Base-by-base conservation (phyloP, 2,797 vertebrate species). In the Paratrypauchen microcephalus region DNA sequence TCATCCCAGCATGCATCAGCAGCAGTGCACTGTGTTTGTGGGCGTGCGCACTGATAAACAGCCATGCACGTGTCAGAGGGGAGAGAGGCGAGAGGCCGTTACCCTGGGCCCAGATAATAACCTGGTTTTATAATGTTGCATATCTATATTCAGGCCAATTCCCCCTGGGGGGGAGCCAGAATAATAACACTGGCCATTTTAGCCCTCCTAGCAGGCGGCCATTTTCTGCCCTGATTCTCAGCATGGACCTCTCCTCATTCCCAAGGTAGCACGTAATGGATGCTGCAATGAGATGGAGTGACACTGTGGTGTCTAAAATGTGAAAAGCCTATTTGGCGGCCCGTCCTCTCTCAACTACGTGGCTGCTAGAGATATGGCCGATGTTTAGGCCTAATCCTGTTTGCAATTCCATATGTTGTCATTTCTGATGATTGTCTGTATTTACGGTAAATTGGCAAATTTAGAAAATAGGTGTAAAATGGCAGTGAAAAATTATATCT, bases 71-170 rank as follows among this genome's bases (percentile, higher is more conserved):
- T 82, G 77, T 85, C 80, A 83, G 75, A 75, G 66, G 80, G 80
- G 80, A 84, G 78, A 73, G 80, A 84, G 87, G 86, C 86, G 76
- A 89, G 89, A 90, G 87, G 89, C 90, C 80, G 85, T 90, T 90
- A 91, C 86, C 87, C 83, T 87, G 90, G 90, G 89, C 91, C 89
- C 88, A 91, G 88, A 92, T 92, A 92, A 92, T 92, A 92, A 90
- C 91, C 87, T 89, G 87, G 84, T 90, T 92, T 91, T 90, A 91
- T 92, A 92, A 92, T 92, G 90, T 92, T 92, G 90, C 91, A 92
- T 92, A 92, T 92, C 91, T 92, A 92, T 92, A 92, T 92, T 92
- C 91, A 91, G 89, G 89, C 88, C 91, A 89, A 90, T 90, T 92
- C 89, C 89, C 91, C 89, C 84, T 84, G 84, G 89, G 89, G 84